phyloP scores from a whole-genome alignment of 2,113 vertebrate species.

The human (Homo sapiens) region GRCh38 chr22:27079501-27080000 shows the following conservation, averaged over 20 bases:
- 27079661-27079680: neutral
- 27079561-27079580: accelerated
- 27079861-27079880: neutral
- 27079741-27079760: neutral
- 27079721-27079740: neutral
- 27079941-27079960: neutral
- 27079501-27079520: accelerated
- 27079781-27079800: neutral
- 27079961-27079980: neutral
- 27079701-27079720: neutral
- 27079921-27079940: neutral
- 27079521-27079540: no score
- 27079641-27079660: neutral
- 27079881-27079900: neutral
- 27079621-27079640: neutral
- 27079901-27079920: neutral
- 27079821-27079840: neutral
- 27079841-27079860: neutral
- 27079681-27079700: neutral
- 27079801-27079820: neutral
- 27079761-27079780: neutral
- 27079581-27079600: neutral
- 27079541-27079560: accelerated
- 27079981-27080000: neutral
- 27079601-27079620: accelerated